Evolutionary conservation across 2,888 invertebrate species (phyloP).

Genomic region (Poecilobothrus nobilitatus): DNA sequence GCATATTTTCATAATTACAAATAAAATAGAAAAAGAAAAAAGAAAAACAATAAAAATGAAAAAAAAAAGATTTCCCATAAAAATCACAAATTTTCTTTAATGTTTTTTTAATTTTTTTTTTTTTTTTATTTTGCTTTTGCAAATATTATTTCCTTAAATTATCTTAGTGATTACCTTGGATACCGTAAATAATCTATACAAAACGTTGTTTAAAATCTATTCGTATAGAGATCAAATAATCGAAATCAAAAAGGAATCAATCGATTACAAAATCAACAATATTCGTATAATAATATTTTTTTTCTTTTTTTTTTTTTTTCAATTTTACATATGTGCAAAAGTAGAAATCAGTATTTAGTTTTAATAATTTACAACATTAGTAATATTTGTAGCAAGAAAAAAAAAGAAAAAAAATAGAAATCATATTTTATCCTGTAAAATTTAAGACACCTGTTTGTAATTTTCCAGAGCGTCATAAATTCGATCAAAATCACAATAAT

Average conservation of each 20-base stretch:
- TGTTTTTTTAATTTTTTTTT: no score
- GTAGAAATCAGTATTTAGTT: no score
- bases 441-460: slow-evolving; percentile 6
- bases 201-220: background rate
- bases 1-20: no score
- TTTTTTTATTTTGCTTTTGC: no score
- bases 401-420: background rate
- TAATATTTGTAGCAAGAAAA: no score
- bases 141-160: slow-evolving; percentile 2
- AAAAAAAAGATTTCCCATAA: background rate
- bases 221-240: background rate
- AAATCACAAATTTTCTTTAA: background rate
- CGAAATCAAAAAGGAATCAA: background rate
- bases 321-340: background rate
- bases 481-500: slow-evolving; percentile 5
- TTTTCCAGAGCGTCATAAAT: slow-evolving; percentile 4
- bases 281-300: background rate
- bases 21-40: no score
- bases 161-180: background rate
- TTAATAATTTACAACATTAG: no score
- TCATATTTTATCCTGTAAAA: background rate
- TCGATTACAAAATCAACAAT: background rate
- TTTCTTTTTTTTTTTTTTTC: background rate
- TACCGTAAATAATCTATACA: background rate
- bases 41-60: background rate